Evolutionary conservation across 1,140 invertebrate genomes (phyloP).

Genomic region (Mercenaria mercenaria): DNA sequence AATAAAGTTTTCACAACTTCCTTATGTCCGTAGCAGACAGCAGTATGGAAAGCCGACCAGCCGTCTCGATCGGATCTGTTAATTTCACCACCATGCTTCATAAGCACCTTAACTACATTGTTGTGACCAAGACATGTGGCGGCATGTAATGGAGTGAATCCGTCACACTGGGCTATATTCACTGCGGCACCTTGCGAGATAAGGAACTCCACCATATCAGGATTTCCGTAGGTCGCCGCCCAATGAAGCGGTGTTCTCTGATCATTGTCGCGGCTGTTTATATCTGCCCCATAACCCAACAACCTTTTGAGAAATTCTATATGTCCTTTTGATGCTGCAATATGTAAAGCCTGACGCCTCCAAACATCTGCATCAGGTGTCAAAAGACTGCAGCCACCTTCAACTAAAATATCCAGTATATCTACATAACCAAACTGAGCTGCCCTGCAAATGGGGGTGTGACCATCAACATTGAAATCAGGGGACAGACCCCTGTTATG

Average conservation of each 20-base stretch:
- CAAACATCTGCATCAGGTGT: constrained; percentile 74
- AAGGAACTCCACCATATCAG: constrained; percentile 73
- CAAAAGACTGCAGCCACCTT: constrained; percentile 67
- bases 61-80: constrained; percentile 77
- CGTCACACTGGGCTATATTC: constrained; percentile 80
- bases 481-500: constrained; percentile 69
- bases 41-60: constrained; percentile 81
- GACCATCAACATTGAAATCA: constrained; percentile 70
- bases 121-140: constrained; percentile 80
- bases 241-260: constrained; percentile 82
- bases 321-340: constrained; percentile 79
- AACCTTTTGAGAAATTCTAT: constrained; percentile 72
- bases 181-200: constrained; percentile 75
- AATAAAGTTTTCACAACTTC: constrained; percentile 74
- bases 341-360: constrained; percentile 80
- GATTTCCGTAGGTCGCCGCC: constrained; percentile 79
- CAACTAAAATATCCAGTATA: constrained; percentile 71
- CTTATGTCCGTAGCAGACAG: constrained; percentile 80
- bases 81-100: constrained; percentile 75
- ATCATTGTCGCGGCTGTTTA: constrained; percentile 79
- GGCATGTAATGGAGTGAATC: constrained; percentile 81
- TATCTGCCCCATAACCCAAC: constrained; percentile 75
- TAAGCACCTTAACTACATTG: constrained; percentile 73
- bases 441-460: constrained; percentile 73
- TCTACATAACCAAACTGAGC: constrained; percentile 68